Conservation (phyloP, 2,888 invertebrate genomes). For the Cylindroiulus punctatus region DNA sequence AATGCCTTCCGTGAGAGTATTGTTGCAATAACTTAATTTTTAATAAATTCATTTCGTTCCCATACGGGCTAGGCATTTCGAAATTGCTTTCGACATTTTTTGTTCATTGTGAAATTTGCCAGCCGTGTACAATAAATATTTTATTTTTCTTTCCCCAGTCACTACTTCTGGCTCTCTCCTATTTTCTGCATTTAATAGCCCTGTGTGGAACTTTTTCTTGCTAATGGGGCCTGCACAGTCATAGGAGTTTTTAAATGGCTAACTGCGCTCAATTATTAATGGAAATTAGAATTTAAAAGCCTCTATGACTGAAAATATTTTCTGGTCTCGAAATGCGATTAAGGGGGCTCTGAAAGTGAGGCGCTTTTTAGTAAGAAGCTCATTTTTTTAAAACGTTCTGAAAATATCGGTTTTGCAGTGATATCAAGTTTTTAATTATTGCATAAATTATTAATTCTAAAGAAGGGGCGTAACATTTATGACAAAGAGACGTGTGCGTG, state of each 20-base stretch:
- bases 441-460: too few species aligned
- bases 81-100: conserved; percentile 28
- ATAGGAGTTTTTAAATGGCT: conserved; percentile 23
- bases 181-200: conserved; percentile 37
- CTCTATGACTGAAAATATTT: not conserved
- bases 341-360: too few species aligned
- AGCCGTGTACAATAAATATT: conserved; percentile 4
- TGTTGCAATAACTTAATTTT: conserved; percentile 37
- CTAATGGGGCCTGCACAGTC: not conserved
- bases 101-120: conserved; percentile 37
- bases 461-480: too few species aligned
- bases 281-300: not conserved
- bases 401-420: too few species aligned
- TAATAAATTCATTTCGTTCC: conserved; percentile 34
- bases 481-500: too few species aligned
- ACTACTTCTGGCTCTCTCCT: conserved; percentile 12
- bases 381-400: too few species aligned
- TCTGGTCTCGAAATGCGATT: not conserved
- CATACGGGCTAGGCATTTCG: not conserved
- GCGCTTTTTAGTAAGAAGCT: too few species aligned
- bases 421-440: too few species aligned
- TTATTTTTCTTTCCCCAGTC: conserved; percentile 8
- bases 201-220: conserved; percentile 9
- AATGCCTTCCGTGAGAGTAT: conserved; percentile 11
- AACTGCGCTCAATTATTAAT: conserved; percentile 37